Conservation (phyloP, 2,888 invertebrate genomes). For the Zootermopsis nevadensis region DNA sequence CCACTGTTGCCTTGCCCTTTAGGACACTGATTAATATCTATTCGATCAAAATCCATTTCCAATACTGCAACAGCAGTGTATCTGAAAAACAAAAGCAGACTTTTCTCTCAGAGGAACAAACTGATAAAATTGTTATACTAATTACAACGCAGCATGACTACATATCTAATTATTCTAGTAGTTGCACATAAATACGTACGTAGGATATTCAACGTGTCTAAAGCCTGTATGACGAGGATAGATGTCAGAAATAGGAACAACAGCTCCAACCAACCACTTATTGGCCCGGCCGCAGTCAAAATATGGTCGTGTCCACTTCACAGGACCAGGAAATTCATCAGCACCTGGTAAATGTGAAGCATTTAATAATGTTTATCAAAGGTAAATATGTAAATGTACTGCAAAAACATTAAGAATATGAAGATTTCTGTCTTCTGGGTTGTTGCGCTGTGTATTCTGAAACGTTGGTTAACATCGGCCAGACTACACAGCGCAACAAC, state of each 20-base stretch:
- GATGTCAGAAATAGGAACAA: constrained; percentile 94
- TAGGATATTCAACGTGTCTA: constrained; percentile 93
- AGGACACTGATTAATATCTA: constrained; percentile 98
- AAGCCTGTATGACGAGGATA: constrained; percentile 94
- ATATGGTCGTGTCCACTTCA: constrained; percentile 94
- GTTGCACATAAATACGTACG: constrained; percentile 69
- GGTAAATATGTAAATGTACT: too few species aligned
- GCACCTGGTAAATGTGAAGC: constrained; percentile 67
- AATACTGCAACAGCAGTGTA: constrained; percentile 92
- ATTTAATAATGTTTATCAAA: too few species aligned
- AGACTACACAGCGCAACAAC: too few species aligned
- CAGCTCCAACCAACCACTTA: constrained; percentile 94
- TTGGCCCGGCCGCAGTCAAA: constrained; percentile 96
- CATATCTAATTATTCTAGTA: too few species aligned
- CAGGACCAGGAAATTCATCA: constrained; percentile 91
- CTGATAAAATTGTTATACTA: constrained; percentile 41
- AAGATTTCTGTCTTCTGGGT: too few species aligned
- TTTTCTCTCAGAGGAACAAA: not conserved
- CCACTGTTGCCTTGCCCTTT: constrained; percentile 86
- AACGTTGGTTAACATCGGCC: too few species aligned
- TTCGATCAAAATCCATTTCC: constrained; percentile 96
- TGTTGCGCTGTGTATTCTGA: too few species aligned
- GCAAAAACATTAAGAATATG: too few species aligned
- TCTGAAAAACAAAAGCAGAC: constrained; percentile 63
- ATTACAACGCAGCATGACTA: too few species aligned